Evolutionary conservation across 2,113 vertebrate genomes (phyloP).

Genomic region (Pluvianellus socialis): DNA sequence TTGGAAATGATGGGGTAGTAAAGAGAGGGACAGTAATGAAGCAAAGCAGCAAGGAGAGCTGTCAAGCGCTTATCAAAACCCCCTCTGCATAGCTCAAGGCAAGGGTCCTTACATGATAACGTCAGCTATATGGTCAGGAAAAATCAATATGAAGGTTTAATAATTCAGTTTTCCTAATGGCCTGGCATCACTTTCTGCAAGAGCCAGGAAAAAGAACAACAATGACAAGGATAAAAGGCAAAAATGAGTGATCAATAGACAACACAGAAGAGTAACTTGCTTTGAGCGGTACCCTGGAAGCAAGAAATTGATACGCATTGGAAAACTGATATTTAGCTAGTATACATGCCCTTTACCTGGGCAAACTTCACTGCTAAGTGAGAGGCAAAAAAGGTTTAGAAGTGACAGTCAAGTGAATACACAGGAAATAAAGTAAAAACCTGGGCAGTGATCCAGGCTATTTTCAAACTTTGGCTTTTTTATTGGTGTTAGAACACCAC

Average conservation of each 20-base stretch:
- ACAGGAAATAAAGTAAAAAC: background rate
- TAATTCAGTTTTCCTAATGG: slow-evolving; percentile 31
- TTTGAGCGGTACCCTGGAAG: background rate
- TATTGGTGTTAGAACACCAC: background rate
- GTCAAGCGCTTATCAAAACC: background rate
- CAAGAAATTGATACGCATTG: background rate
- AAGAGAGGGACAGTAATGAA: background rate
- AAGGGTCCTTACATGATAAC: background rate
- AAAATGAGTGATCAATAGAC: background rate
- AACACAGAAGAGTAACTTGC: background rate
- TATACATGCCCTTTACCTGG: background rate
- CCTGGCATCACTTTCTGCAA: background rate
- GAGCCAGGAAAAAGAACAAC: background rate
- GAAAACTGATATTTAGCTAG: background rate
- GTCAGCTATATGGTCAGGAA: background rate
- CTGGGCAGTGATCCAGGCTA: background rate
- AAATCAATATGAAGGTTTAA: background rate
- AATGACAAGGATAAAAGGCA: background rate
- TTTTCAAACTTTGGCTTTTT: background rate
- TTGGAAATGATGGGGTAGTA: background rate
- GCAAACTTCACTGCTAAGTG: background rate
- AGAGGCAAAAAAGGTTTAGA: slow-evolving; percentile 15
- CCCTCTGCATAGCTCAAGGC: background rate
- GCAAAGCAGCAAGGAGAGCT: background rate
- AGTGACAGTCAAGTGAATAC: background rate